Evolutionary conservation across 2,113 vertebrate genomes (phyloP).

Genomic region (Onychostoma macrolepis): DNA sequence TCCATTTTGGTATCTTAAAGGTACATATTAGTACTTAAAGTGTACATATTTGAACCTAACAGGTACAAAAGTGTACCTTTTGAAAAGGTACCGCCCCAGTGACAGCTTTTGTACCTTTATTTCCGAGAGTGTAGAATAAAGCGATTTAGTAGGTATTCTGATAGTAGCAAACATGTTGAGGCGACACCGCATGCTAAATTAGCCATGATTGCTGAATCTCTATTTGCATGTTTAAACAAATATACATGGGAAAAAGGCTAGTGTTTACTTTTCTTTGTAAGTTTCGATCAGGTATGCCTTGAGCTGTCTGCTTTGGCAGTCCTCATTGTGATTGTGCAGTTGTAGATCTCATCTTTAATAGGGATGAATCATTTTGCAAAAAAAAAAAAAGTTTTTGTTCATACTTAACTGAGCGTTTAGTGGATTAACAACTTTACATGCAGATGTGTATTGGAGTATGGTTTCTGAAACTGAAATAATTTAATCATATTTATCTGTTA

Average conservation of each 20-base stretch:
- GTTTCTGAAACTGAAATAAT: too few relatives aligned
- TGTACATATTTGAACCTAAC: too few relatives aligned
- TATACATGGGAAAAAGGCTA: neutral
- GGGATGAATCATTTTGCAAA: neutral
- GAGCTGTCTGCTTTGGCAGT: constrained; percentile 3
- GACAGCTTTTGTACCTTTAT: too few relatives aligned
- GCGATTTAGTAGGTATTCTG: constrained; percentile 5
- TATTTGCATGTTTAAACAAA: constrained; percentile 49
- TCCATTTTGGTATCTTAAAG: too few relatives aligned
- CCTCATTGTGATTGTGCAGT: neutral
- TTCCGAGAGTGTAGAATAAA: neutral
- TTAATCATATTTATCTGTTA: neutral
- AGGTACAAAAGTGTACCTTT: too few relatives aligned
- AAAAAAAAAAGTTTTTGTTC: too few relatives aligned
- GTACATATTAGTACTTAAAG: too few relatives aligned
- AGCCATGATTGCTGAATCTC: constrained; percentile 7
- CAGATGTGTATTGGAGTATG: too few relatives aligned
- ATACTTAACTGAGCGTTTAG: too few relatives aligned
- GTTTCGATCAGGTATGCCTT: neutral
- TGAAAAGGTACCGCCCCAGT: too few relatives aligned
- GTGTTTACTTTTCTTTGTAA: neutral
- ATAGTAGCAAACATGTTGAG: neutral
- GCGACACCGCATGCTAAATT: neutral
- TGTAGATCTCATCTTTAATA: neutral
- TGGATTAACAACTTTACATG: too few relatives aligned